Conservation (phyloP, 1,140 invertebrate genomes). For the Drosophila albomicans region DNA sequence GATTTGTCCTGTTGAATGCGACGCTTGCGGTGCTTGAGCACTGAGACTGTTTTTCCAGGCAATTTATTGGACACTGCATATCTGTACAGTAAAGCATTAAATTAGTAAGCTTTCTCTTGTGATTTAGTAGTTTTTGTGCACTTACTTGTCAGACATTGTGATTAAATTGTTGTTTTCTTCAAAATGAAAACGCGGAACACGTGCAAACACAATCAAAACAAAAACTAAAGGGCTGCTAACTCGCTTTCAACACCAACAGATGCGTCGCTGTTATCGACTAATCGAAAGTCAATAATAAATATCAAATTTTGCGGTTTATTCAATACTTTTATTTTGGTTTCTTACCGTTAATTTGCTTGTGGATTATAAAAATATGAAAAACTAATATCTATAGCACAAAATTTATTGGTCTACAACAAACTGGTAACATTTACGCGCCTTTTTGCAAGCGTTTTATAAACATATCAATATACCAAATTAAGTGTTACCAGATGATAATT, state of each 20-base stretch:
- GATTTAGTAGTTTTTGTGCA: neutral
- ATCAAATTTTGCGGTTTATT: no score
- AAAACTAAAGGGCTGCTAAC: constrained; percentile 53
- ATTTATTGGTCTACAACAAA: no score
- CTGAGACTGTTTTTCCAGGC: constrained; percentile 82
- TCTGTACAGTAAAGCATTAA: constrained; percentile 37
- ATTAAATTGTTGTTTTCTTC: constrained; percentile 31
- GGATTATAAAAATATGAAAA: no score
- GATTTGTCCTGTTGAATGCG: constrained; percentile 77
- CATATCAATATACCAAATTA: no score
- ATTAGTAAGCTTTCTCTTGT: neutral
- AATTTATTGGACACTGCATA: constrained; percentile 84
- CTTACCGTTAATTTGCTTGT: no score
- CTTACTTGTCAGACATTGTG: constrained; percentile 79
- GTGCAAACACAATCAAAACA: constrained; percentile 70
- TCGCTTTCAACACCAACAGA: neutral
- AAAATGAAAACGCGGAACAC: constrained; percentile 46
- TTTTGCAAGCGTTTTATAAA: no score
- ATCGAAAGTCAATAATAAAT: no score
- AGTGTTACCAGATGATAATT: no score
- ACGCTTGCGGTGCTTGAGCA: constrained; percentile 80
- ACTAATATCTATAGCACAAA: no score
- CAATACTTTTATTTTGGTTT: no score
- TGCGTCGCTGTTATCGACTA: constrained; percentile 1
- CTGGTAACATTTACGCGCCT: no score